Base-by-base conservation (phyloP, 2,797 vertebrate genomes). In the Rhincodon typus region DNA sequence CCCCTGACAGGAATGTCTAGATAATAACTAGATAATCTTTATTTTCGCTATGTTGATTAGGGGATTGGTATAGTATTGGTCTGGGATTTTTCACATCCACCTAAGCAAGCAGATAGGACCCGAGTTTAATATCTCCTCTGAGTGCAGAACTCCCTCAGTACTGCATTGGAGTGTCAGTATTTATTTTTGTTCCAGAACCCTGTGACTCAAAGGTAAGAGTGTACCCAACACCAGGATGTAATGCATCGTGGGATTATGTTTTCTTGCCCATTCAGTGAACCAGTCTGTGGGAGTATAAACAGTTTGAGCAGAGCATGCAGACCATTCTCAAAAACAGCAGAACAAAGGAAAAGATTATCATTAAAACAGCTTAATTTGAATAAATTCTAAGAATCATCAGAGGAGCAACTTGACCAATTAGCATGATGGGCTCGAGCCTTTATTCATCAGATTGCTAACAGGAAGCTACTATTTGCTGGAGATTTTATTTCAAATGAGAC, bases 361-460 rank as follows among this genome's bases (percentile, higher is more conserved):
- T 93, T 46, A 23, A 46, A 46, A 84, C 38, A 25, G 19, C 82
- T 46, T 42, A 6, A 34, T n/a, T n/a, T 21, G 57, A 62, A 66
- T 91, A 66, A 91, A 23, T 67, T 62, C 34, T 91, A 30, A 91
- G 62, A 91, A 38, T n/a, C 62, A 69, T 69, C 62, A 42, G 25
- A 66, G 62, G 38, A 23, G 57, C 53, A 13, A 66, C 38, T 66
- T 91, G 90, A 69, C 66, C 38, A 42, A 7, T 42, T 42, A n/a
- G 30, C 69, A n/a, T n/a, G 88, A 93, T 69, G n/a, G 66, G 66
- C 62, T 93, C n/a, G 8, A 25, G 34, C n/a, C 62, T 42, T 93
- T 93, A 62, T 93, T 93, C n/a, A 38, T 42, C 62, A 91, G 27
- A 42, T 91, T 69, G 90, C n/a, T 67, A 10, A 93, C 62, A 93